Evolutionary conservation across 2,113 vertebrate genomes (phyloP), one percentile per base, ranked within the genome.

Genomic region (Aptenodytes forsteri): DNA sequence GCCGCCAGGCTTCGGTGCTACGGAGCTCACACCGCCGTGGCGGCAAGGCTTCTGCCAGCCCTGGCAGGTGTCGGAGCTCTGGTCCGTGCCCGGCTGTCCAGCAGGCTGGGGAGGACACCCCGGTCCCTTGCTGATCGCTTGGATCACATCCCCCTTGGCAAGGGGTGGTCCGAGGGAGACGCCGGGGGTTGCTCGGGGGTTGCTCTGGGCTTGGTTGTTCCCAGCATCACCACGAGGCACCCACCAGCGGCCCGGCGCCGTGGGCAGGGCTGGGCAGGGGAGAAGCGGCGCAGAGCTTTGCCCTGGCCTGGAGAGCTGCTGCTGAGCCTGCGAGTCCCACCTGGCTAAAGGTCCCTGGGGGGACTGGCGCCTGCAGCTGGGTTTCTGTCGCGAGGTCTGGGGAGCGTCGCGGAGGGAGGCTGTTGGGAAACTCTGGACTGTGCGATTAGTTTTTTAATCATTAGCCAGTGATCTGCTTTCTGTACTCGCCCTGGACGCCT

Each of bases 11-110:
- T 82, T 47, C 1, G 0, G 18, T 34, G 76, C 59, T 36, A 8
- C 0, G 0, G 54, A 25, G 77, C 58, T 69, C 25, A 30, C 8
- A 4, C 16, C 3, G 0, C 36, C 2, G 4, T 9, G 9, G 22
- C 8, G 4, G 47, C 12, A 19, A 65, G 34, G 78, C 40, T 62
- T 36, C 50, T 64, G 61, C 44, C n/a, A 32, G 26, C 50, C 26
- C 19, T 4, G 0, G 47, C 30, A 32, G 32, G 34, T 50, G 30
- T 23, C 59, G 49, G 38, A 64, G 73, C 69, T 61, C 36, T 0
- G 2, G 1, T 76, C 25, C 13, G 40, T 34, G 42, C 61, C 42
- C 6, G 15, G 19, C 25, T 64, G 7, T 44, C 16, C 8, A 12
- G 16, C 49, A 59, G 21, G 17, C 32, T 26, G 11, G 32, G 15